phyloP scores from a whole-genome alignment of 37 sponge, comb jelly and placozoan species.

The Spongilla lacustris region DNA sequence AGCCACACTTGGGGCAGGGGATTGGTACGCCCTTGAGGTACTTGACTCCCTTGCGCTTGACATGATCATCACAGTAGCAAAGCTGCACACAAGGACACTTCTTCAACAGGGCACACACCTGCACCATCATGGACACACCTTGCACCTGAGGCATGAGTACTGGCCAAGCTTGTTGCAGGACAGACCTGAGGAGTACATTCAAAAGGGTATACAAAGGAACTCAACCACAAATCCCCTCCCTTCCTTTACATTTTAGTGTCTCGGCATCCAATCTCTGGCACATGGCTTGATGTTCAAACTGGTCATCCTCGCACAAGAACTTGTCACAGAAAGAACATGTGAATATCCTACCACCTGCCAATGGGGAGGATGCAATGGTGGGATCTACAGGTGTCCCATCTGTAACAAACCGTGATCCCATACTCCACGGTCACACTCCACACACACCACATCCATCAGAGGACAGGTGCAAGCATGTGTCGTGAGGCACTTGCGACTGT shows the following conservation, averaged over 20 bases:
- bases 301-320: slow-evolving; percentile 97
- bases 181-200: slow-evolving; percentile 65
- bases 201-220: not conserved
- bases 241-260: slow-evolving; percentile 90
- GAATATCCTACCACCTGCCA: slow-evolving; percentile 91
- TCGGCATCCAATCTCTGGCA: slow-evolving; percentile 94
- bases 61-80: slow-evolving; percentile 98
- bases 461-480: slow-evolving; percentile 97
- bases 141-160: slow-evolving; percentile 93
- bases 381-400: not conserved
- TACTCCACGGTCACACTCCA: slow-evolving; percentile 88
- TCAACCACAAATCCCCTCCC: no score
- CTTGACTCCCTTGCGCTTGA: slow-evolving; percentile 95
- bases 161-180: slow-evolving; percentile 95
- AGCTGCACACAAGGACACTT: slow-evolving; percentile 35
- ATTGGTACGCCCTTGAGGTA: slow-evolving; percentile 68
- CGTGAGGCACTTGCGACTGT: slow-evolving; percentile 92
- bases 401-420: slow-evolving; percentile 90
- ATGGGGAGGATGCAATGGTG: not conserved
- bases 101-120: no score
- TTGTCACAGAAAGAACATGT: slow-evolving; percentile 89
- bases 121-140: no score
- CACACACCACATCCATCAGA: slow-evolving; percentile 81
- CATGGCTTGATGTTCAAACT: slow-evolving; percentile 99
- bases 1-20: slow-evolving; percentile 95